Evolutionary conservation across 2,113 vertebrate species (phyloP), one percentile per base, ranked within the genome.

Genomic region (Proterorhinus semilunaris): DNA sequence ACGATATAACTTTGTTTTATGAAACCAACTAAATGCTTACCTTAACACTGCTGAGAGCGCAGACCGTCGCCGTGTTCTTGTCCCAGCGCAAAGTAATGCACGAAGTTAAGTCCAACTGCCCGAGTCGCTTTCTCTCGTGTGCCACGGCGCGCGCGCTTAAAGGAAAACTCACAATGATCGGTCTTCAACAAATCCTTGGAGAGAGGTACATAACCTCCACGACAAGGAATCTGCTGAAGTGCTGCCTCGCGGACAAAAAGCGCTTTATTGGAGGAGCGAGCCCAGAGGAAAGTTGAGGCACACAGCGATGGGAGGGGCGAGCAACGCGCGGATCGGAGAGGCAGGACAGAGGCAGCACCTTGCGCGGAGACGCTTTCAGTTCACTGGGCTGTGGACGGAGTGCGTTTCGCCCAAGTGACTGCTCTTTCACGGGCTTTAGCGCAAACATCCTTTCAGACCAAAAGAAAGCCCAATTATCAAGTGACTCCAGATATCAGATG

Each of bases 171-270:
- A 1, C 17, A 71, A 68, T 42, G 27, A 67, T 57, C 70, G 46
- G 64, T 68, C 62, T 59, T 80, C 81, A 72, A 80, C 72, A 80
- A 80, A 76, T 76, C 75, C 75, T 76, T 27, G 68, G 84, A 84
- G 58, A 61, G 84, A 84, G 76, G 69, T 63, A 69, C 75, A 51
- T 58, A 66, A 73, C 84, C 73, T 88, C 83, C 86, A 80, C 67
- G 84, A 85, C 76, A 79, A 85, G 87, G 85, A 89, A 91, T 87
- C 85, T 80, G 83, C 82, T 84, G 76, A 54, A 86, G 83, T 77
- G 77, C 79, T 8, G 73, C 80, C 73, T 84, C 73, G 52, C 45
- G 69, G 77, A 87, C 72, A 88, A 80, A 88, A 88, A 88, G 85
- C 80, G 83, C 89, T 90, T 89, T 89, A 89, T 90, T 79, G 84